phyloP scores from a whole-genome alignment of 2,888 invertebrate genomes.

The Drosophila quasianomalipes region DNA sequence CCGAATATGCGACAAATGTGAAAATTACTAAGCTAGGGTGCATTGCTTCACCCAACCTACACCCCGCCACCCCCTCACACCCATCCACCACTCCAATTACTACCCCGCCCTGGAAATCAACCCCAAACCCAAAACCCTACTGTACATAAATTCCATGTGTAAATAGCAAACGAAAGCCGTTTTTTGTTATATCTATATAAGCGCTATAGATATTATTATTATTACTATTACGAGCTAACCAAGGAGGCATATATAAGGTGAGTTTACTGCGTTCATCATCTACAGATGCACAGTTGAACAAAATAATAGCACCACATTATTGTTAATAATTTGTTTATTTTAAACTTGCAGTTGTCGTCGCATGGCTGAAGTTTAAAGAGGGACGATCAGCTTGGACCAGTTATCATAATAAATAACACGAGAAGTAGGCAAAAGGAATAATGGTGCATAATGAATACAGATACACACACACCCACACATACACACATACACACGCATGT shows the following conservation, averaged over 20 bases:
- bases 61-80: no score
- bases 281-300: background rate
- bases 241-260: slow-evolving; percentile 78
- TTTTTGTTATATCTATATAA: slow-evolving; percentile 77
- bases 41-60: background rate
- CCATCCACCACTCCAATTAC: background rate
- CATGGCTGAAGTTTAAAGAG: slow-evolving; percentile 26
- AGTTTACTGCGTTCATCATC: slow-evolving; percentile 8
- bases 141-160: slow-evolving; percentile 80
- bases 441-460: slow-evolving; percentile 68
- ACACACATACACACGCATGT: slow-evolving; percentile 28
- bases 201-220: slow-evolving; percentile 64
- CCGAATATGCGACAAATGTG: slow-evolving; percentile 66
- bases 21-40: slow-evolving; percentile 44
- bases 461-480: slow-evolving; percentile 29
- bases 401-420: slow-evolving; percentile 73
- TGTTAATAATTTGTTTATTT: background rate
- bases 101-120: background rate
- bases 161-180: slow-evolving; percentile 63
- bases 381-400: slow-evolving; percentile 73
- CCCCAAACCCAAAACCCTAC: slow-evolving; percentile 9
- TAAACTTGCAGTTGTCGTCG: slow-evolving; percentile 41
- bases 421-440: slow-evolving; percentile 73
- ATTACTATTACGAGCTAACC: slow-evolving; percentile 50
- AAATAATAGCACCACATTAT: background rate